Evolutionary conservation across 2,113 vertebrate genomes (phyloP).

Genomic region (Columba janthina): DNA sequence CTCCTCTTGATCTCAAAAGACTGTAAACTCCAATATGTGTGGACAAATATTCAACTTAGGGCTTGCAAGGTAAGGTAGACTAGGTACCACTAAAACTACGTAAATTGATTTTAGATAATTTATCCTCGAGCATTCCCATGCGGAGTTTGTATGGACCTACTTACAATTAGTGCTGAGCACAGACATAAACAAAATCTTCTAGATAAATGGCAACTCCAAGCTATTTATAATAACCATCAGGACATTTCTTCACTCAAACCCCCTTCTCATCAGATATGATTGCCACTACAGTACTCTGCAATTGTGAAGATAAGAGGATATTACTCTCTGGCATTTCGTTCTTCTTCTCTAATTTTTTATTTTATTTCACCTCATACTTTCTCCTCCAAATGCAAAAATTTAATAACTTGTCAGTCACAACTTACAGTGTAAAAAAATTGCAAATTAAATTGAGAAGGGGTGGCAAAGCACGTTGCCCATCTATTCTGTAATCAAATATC

Average conservation of each 20-base stretch:
- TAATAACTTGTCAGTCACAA: neutral
- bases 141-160: neutral
- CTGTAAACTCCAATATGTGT: neutral
- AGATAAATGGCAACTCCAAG: neutral
- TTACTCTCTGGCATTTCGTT: neutral
- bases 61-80: neutral
- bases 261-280: neutral
- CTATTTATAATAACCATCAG: neutral
- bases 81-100: neutral
- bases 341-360: neutral
- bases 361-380: conserved; percentile 1
- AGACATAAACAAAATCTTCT: neutral
- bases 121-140: neutral
- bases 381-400: neutral
- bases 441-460: conserved; percentile 49
- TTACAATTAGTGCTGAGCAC: neutral
- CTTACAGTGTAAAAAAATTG: neutral
- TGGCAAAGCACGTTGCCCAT: neutral
- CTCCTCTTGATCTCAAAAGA: neutral
- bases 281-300: neutral
- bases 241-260: neutral
- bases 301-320: neutral
- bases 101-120: neutral
- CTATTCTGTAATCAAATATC: conserved; percentile 66
- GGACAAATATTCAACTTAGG: neutral